Conservation (phyloP, 1,140 invertebrate species). For the Pseudomyrmex flavicornis region DNA sequence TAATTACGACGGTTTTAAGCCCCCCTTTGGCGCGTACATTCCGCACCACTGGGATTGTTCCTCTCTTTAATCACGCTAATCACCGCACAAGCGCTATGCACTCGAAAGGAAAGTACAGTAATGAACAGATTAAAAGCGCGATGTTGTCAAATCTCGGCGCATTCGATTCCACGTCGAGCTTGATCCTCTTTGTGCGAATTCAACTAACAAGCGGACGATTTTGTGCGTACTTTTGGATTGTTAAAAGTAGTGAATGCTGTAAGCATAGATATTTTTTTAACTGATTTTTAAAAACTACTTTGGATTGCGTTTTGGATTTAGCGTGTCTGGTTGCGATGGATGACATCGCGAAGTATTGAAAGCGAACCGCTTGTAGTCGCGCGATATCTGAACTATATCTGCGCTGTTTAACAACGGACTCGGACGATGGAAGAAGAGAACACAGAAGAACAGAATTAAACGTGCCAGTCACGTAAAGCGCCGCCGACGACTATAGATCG, state of each 20-base stretch:
- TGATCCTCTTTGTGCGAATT: background rate
- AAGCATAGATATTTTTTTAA: background rate
- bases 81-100: conserved; percentile 48
- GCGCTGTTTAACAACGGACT: background rate
- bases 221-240: background rate
- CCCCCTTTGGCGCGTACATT: conserved; percentile 33
- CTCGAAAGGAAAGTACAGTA: conserved; percentile 57
- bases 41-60: conserved; percentile 1
- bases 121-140: conserved; percentile 69
- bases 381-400: conserved; percentile 19
- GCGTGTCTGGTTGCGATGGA: background rate
- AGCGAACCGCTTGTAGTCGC: conserved; percentile 39
- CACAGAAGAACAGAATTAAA: conserved; percentile 36
- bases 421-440: background rate
- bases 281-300: no score
- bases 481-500: conserved; percentile 23
- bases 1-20: conserved; percentile 54
- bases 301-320: no score
- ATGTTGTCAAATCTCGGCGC: conserved; percentile 55
- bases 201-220: background rate
- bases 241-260: background rate
- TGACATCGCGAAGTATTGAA: conserved; percentile 30
- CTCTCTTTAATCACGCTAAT: conserved; percentile 69
- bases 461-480: conserved; percentile 39
- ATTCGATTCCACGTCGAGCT: conserved; percentile 24